Evolutionary conservation across 2,888 invertebrate species (phyloP).

Genomic region (Prosapia bicincta): DNA sequence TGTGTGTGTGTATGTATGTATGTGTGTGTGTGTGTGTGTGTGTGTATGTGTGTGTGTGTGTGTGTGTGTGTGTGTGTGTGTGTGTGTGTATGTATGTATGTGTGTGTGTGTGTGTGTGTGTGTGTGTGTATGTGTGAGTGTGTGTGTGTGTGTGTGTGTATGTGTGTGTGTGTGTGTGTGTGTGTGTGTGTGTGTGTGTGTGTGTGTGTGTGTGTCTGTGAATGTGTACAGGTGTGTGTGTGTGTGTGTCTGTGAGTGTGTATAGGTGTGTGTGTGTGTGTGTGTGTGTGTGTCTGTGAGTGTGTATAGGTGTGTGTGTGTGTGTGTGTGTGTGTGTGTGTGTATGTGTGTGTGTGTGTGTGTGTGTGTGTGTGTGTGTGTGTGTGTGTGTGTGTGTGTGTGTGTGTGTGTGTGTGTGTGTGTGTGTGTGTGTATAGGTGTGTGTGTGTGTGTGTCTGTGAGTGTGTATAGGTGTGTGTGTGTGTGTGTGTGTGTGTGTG

Average conservation of each 20-base stretch:
- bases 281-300: neutral
- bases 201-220: neutral
- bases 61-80: too few species aligned
- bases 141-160: neutral
- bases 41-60: too few species aligned
- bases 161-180: neutral
- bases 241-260: neutral
- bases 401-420: conserved; percentile 5
- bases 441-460: neutral
- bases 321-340: neutral
- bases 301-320: neutral
- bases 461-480: neutral
- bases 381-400: conserved; percentile 5
- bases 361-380: neutral
- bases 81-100: too few species aligned
- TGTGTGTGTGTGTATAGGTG: neutral
- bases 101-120: neutral
- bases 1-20: too few species aligned
- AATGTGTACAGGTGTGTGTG: neutral
- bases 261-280: neutral
- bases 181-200: neutral
- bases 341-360: neutral
- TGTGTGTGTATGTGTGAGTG: neutral
- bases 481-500: neutral
- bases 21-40: too few species aligned